Evolutionary conservation across 2,113 vertebrate species (phyloP).

Genomic region (Nibea coibor): DNA sequence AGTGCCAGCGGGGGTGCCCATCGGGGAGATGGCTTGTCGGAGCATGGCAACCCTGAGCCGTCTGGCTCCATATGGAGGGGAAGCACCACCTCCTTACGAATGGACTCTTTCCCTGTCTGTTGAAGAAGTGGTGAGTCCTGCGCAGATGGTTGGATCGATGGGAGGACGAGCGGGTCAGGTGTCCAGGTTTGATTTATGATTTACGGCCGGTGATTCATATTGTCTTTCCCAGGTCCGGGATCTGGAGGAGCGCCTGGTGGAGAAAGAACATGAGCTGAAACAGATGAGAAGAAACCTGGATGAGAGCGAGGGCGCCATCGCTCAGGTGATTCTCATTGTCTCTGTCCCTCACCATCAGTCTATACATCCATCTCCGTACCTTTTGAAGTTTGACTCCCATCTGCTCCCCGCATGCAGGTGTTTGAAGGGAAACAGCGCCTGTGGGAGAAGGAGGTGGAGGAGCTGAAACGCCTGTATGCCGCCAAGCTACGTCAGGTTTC

Average conservation of each 20-base stretch:
- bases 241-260: constrained; percentile 90
- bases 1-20: constrained; percentile 75
- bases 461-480: constrained; percentile 93
- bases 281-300: constrained; percentile 93
- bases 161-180: background rate
- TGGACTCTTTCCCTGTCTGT: constrained; percentile 90
- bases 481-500: constrained; percentile 93
- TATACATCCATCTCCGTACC: background rate
- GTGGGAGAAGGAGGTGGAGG: constrained; percentile 94
- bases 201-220: background rate
- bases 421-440: constrained; percentile 95
- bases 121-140: constrained; percentile 84
- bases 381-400: constrained; percentile 28
- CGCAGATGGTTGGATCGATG: background rate
- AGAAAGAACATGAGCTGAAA: constrained; percentile 91
- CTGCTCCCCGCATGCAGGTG: constrained; percentile 80
- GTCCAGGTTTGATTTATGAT: background rate
- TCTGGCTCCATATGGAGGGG: constrained; percentile 84
- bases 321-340: constrained; percentile 85
- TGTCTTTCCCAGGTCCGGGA: constrained; percentile 83
- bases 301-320: constrained; percentile 91
- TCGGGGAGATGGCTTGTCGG: constrained; percentile 84
- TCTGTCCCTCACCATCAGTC: background rate
- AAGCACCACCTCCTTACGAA: constrained; percentile 91
- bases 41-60: constrained; percentile 90